Base-by-base conservation (phyloP, 2,888 invertebrate genomes). In the Orthosia gracilis region DNA sequence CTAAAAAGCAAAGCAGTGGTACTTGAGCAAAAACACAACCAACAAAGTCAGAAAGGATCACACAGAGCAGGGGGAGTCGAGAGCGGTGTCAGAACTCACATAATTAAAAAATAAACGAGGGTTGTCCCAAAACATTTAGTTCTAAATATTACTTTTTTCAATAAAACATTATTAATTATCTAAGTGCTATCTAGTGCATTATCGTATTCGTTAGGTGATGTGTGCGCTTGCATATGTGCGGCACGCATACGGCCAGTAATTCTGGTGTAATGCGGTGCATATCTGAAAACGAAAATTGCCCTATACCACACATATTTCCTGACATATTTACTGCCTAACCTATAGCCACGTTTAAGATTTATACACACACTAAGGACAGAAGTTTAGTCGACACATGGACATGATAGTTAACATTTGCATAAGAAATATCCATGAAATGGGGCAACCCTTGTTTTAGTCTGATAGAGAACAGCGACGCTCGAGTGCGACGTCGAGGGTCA, bases 231-330 rank as follows among this genome's bases (percentile, higher is more conserved):
- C 94, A 96, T 96, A 96, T 95, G 96, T 96, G 96, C 96, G 96
- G 95, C 96, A 96, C 96, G 96, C 95, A 95, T 95, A 96, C 93
- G 96, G 96, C 96, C 96, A 96, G 96, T 96, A 96, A 94, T 95
- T 96, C 96, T 96, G 96, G 96, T 96, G 96, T 96, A 96, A 96
- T 94, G 95, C 95, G 94, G 96, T 95, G 96, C 96, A 96, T 94
- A 96, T 96, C 96, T 96, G 96, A 96, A 96, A 96, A 96, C 95
- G 95, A 96, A 96, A 96, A 96, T 94, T 95, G 94, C 96, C 96
- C 96, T 96, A 96, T 96, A 96, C 96, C 96, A 96, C 96, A 96
- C 96, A 96, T 95, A 96, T 95, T 94, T 93, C 94, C 93, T 94
- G 94, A 93, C 89, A 89, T 91, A 40, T 40, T 40, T 40, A 40